Base-by-base conservation (phyloP, 2,113 vertebrate species). In the Lamprologus tigripictilis region DNA sequence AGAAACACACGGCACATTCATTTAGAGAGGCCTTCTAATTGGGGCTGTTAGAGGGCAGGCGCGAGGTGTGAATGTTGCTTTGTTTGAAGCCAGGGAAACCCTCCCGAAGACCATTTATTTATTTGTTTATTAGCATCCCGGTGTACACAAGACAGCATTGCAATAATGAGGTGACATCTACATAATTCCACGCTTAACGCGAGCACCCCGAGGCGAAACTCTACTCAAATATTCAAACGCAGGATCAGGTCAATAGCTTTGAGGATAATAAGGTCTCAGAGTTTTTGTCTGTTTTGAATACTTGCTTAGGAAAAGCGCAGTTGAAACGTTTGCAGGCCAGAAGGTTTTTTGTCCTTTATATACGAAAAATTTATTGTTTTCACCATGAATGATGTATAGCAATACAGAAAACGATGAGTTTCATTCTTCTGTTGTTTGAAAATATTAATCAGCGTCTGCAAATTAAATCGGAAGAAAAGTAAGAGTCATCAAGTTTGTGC, bases 161-260 rank as follows among this genome's bases (percentile, higher is more conserved):
- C 90, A 93, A 90, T 94, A 94, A 94, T 95, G 92, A 95, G 88
- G 90, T 68, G 85, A 92, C 92, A 96, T 95, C 89, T 96, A 85
- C 94, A 95, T 93, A 94, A 95, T 93, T 94, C 89, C 71, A 81
- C 80, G 57, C 83, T 94, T 90, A 94, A 90, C 87, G 47, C 86
- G 86, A 88, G 53, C 26, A 68, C 87, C 95, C 91, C 1, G 42
- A 85, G 90, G 94, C 89, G 47, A 85, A 83, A 87, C 82, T 78
- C 82, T 81, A 80, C 87, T 90, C 78, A 88, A 90, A 90, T 89
- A 90, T 88, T 93, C 89, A 89, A 90, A 91, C 86, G 81, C 71
- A 80, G 88, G 88, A 92, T 89, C 88, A 85, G 92, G 92, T 94
- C 87, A 93, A 92, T 91, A 86, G 87, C 84, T 83, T 81, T 83